Base-by-base conservation (phyloP, 2,888 invertebrate genomes). In the Ectemnius continuus region DNA sequence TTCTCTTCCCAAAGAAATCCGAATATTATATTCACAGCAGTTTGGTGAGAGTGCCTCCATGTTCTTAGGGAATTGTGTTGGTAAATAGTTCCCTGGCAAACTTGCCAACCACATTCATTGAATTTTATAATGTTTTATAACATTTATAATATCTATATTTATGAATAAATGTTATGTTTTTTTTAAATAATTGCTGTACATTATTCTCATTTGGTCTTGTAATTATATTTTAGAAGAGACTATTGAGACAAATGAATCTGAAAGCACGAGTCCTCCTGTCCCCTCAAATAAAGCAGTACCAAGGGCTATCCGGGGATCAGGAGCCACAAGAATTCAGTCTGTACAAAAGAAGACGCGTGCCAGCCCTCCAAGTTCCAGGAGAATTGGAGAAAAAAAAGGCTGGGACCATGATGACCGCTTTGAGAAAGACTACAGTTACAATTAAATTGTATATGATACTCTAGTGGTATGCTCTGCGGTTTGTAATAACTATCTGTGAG, bases 381-480 rank as follows among this genome's bases (percentile, higher is more conserved):
- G 77, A 69, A 82, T 82, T 65, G 85, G 75, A 5, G 76, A 75
- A 8, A 85, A 78, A 11, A 83, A 85, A 70, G 82, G 70, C 66
- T 86, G 84, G 85, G 86, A 83, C 56, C 86, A 86, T 36, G 86
- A 86, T 46, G 86, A 86, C 75, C 81, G 86, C 48, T 86, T 86
- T 76, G 83, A 86, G 26, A 85, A 83, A 52, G 81, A 86, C 76
- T 86, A 86, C 66, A 78, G 73, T 36, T 36, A 57, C 84, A 13
- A 52, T 52, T 6, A 52, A 36, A 36, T 11, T 36, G 4, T 36
- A 36, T 2, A 36, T 36, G 11, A 36, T 36, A 11, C 36, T 8
- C 36, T 36, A 36, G 36, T 36, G 5, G 36, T 36, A 36, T 11
- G 11, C 36, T 36, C 36, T 23, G 36, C 36, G 36, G 11, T 36